Conservation (phyloP, 2,888 invertebrate genomes). For the Drosophila quinaria region DNA sequence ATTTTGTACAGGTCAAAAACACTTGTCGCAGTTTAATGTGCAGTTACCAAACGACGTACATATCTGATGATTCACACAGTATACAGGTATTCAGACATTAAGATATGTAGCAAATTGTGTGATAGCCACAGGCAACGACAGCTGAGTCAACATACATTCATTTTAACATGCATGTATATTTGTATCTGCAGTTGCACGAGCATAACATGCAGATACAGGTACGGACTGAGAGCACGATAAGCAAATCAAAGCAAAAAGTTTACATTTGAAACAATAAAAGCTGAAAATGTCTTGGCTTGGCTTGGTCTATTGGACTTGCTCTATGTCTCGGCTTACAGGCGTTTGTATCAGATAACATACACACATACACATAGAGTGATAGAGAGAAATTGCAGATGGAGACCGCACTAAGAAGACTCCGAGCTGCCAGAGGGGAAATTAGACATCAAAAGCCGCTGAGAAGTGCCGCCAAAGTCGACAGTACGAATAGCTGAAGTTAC, state of each 20-base stretch:
- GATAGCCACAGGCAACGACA: slow-evolving; percentile 42
- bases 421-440: slow-evolving; percentile 46
- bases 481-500: slow-evolving; percentile 37
- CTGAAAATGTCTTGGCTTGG: slow-evolving; percentile 24
- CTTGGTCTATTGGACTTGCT: slow-evolving; percentile 9
- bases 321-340: slow-evolving; percentile 25
- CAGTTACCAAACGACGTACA: slow-evolving; percentile 31
- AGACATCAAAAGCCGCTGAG: slow-evolving; percentile 63
- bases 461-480: slow-evolving; percentile 61
- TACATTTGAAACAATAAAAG: slow-evolving; percentile 68
- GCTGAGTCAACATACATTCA: slow-evolving; percentile 25
- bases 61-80: slow-evolving; percentile 70
- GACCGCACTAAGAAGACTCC: slow-evolving; percentile 53
- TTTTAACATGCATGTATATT: not conserved
- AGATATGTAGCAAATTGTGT: slow-evolving; percentile 54
- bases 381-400: slow-evolving; percentile 36
- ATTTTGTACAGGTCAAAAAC: slow-evolving; percentile 61
- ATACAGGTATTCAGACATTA: slow-evolving; percentile 33
- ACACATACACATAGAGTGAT: not conserved
- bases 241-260: slow-evolving; percentile 56
- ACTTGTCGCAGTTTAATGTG: slow-evolving; percentile 68
- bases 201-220: slow-evolving; percentile 21
- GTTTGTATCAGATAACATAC: slow-evolving; percentile 37
- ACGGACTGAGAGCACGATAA: slow-evolving; percentile 48
- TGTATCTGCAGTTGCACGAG: slow-evolving; percentile 22